These are phyloP conservation scores for Protophormia terraenovae DNA, from an alignment of 2,888 invertebrate species.

Conservation along the genomic window DNA sequence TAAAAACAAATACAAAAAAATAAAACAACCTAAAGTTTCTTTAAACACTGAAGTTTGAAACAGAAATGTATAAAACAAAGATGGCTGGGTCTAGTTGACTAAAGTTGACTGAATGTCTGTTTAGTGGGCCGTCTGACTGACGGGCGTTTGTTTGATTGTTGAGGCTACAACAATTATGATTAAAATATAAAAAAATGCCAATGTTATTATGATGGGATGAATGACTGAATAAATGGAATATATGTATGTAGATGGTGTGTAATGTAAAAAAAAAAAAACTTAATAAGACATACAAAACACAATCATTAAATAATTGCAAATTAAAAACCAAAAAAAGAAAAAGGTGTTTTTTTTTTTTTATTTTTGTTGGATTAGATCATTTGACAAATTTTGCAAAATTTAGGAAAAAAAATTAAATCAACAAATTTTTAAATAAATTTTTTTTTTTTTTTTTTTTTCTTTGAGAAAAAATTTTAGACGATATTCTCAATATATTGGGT, in stretches of 20 bases:
- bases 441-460: no score
- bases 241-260: neutral
- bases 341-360: neutral
- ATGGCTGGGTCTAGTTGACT: neutral
- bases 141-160: neutral
- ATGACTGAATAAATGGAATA: neutral
- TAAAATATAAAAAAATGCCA: conserved; percentile 47
- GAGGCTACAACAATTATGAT: conserved; percentile 44
- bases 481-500: no score
- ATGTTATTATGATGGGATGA: conserved; percentile 29
- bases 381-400: neutral
- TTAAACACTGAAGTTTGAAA: conserved; percentile 28
- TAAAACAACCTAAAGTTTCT: conserved; percentile 56
- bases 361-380: neutral
- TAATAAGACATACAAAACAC: neutral
- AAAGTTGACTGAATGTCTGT: neutral
- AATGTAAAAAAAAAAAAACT: neutral
- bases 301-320: conserved; percentile 10
- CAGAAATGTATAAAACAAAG: conserved; percentile 29
- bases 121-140: neutral
- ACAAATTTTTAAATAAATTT: neutral
- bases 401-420: neutral
- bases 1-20: conserved; percentile 21
- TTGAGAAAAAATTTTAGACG: no score
- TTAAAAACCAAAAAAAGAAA: neutral